Evolutionary conservation across 1,140 invertebrate species (phyloP).

Genomic region (Lutraria rhynchaena): DNA sequence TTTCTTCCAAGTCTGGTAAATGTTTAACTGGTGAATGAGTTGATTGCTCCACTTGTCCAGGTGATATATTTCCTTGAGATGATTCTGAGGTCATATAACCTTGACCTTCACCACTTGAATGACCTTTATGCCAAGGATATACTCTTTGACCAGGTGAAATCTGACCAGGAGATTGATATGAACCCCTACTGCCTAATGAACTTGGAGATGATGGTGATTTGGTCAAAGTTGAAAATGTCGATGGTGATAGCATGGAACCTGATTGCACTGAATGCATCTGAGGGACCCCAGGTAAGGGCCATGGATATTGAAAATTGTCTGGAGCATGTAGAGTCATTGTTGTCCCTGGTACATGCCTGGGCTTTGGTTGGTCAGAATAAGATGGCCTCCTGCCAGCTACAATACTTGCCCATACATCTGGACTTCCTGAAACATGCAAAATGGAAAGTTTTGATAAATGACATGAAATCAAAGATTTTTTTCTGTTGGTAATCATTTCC

Average conservation of each 20-base stretch:
- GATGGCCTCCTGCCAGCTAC: conserved; percentile 72
- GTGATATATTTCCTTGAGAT: conserved; percentile 22
- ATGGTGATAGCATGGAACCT: neutral
- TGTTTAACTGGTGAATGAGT: conserved; percentile 8
- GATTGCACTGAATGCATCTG: conserved; percentile 35
- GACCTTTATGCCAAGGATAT: neutral
- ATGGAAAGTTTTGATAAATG: too few species aligned
- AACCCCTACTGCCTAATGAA: conserved; percentile 19
- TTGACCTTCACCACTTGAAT: conserved; percentile 9
- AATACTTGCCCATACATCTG: conserved; percentile 74
- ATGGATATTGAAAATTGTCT: neutral
- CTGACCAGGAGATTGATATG: conserved; percentile 45
- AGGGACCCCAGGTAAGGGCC: conserved; percentile 7
- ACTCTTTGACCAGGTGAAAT: conserved; percentile 25
- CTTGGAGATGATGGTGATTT: conserved; percentile 51
- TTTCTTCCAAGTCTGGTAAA: neutral
- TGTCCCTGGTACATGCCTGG: conserved; percentile 67
- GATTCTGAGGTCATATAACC: neutral
- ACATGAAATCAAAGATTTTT: too few species aligned
- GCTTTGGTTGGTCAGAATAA: conserved; percentile 38
- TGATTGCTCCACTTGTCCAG: conserved; percentile 4
- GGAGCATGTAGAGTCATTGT: conserved; percentile 56
- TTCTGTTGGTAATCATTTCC: too few species aligned
- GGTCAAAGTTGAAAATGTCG: neutral
- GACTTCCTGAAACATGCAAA: conserved; percentile 52